Conservation (phyloP, 2,113 vertebrate species). For the Poeciliopsis turrubarensis region DNA sequence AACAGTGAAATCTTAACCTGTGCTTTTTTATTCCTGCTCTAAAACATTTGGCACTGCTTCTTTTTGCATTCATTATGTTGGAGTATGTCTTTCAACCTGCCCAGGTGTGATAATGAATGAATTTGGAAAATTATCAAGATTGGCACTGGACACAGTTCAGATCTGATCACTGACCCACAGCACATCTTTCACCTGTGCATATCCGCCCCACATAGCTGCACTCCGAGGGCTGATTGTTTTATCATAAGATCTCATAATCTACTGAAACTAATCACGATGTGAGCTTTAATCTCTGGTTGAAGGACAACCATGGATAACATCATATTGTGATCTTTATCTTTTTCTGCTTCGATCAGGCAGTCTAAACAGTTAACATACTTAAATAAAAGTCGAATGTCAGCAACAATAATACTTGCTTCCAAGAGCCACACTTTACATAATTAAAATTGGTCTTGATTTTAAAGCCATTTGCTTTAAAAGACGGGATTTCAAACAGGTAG, state of each 20-base stretch:
- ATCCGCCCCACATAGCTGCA: constrained; percentile 1
- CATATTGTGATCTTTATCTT: background rate
- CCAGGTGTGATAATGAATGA: constrained; percentile 2
- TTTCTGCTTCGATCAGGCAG: background rate
- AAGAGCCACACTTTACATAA: no score
- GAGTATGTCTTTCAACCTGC: constrained; percentile 20
- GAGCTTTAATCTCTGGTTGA: constrained; percentile 22
- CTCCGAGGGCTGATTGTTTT: constrained; percentile 37
- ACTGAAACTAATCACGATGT: constrained; percentile 12
- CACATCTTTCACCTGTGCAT: background rate
- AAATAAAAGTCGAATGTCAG: background rate
- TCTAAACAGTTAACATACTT: background rate
- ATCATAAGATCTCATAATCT: constrained; percentile 27
- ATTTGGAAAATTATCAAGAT: background rate
- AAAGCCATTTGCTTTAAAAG: no score
- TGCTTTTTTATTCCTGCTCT: constrained; percentile 5
- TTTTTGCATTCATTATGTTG: background rate
- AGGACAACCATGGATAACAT: background rate
- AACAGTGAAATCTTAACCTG: background rate
- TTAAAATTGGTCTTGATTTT: no score
- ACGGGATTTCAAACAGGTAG: no score
- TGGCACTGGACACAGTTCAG: constrained; percentile 16
- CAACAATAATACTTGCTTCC: background rate
- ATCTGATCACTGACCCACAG: background rate
- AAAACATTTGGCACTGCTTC: background rate